Evolutionary conservation across 2,797 vertebrate species (phyloP).

Genomic region (Acanthornis magna): DNA sequence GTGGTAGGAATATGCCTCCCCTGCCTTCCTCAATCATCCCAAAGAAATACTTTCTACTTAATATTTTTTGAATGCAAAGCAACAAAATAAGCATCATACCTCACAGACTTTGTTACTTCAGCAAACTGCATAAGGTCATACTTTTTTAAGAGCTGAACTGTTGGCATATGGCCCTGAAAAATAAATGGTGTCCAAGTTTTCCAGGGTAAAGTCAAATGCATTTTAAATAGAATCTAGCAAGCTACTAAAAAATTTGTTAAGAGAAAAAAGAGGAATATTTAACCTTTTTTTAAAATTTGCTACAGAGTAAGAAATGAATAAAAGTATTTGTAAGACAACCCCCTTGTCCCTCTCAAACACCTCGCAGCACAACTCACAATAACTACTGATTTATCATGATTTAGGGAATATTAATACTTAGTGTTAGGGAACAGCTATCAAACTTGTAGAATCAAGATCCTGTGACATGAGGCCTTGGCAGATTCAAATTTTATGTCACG

Average conservation of each 20-base stretch:
- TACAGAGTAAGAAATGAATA: neutral
- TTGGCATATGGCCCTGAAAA: conserved; percentile 96
- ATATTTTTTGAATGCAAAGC: neutral
- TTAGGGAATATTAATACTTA: neutral
- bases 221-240: neutral
- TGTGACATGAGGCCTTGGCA: neutral
- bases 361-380: neutral
- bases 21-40: neutral
- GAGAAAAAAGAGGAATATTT: neutral
- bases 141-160: conserved; percentile 87
- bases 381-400: neutral
- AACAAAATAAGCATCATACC: conserved; percentile 73
- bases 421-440: neutral
- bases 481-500: neutral
- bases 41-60: neutral
- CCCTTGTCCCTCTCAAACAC: neutral
- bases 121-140: conserved; percentile 96
- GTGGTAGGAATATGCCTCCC: neutral
- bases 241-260: neutral
- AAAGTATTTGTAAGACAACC: neutral
- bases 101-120: conserved; percentile 91
- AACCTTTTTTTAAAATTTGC: neutral
- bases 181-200: neutral
- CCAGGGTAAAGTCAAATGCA: neutral
- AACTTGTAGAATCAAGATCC: neutral